Base-by-base conservation (phyloP, 53 echinoderm and acorn worm genomes). In the Zoroaster sp. region DNA sequence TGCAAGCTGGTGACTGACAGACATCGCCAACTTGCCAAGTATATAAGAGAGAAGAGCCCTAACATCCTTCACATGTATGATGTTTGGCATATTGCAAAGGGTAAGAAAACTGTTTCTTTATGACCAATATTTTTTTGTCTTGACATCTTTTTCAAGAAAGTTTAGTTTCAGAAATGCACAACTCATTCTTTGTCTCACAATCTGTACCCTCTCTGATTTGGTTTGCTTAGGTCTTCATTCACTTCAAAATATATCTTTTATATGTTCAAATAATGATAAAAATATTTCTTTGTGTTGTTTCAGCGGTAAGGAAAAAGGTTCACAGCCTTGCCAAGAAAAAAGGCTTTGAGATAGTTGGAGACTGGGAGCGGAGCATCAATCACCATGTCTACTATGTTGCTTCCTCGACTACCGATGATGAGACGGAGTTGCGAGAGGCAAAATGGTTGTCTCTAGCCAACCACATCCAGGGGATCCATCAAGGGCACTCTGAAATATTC, bases 331-430 rank as follows among this genome's bases (percentile, higher is more conserved):
- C 49, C 17, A 59, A 79, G 35, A 33, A 73, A 13, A 87, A 87
- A 30, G 40, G 43, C 0, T 91, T 70, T 59, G 73, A 87, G 31
- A 73, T 51, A 1, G 79, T 87, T 4, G 25, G 21, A 5, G 14
- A 70, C 31, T 91, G 91, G 91, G 79, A 72, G 63, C 54, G 54
- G 45, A 91, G 91, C 45, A 83, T 91, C 5, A 91, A 72, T 43
- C 67, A 91, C 59, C 91, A 91, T 72, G 79, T 87, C 3, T 91
- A 91, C 87, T 91, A 78, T 71, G 87, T 72, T n/a, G 91, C 91
- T 11, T 38, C 80, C 36, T 87, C 78, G 17, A 87, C 78, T 15
- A 87, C 55, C 28, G 71, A 71, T 33, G 91, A 80, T 72, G 72
- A 91, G 25, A 18, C 20, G 34, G 46, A 77, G 7, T 4, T 78